Percentiles rank a stretch among this genome's conserved stretches.
Evolutionary conservation across 2,888 invertebrate genomes (phyloP).

Genomic region (Epicampocera succincta): DNA sequence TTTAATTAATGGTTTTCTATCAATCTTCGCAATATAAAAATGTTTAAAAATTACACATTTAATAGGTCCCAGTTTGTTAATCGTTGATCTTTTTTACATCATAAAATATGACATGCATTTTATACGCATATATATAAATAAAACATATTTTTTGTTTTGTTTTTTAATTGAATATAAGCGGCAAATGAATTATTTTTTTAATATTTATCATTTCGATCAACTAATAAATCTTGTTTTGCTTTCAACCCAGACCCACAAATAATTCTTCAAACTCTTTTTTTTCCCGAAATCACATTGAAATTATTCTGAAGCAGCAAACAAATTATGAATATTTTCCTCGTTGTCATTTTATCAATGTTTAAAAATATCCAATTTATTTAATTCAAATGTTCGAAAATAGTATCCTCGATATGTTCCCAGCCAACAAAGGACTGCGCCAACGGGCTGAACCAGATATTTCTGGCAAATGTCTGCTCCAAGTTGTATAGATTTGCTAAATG

Average conservation of each 20-base stretch:
- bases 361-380: constrained; percentile 44
- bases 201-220: constrained; percentile 53
- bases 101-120: constrained; percentile 31
- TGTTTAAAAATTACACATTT: not conserved
- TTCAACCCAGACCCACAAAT: not conserved
- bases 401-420: no score
- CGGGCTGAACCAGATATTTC: no score
- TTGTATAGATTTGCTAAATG: no score
- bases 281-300: constrained; percentile 6
- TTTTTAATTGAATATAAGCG: constrained; percentile 50
- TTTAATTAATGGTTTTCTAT: no score
- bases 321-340: constrained; percentile 14
- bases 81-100: not conserved
- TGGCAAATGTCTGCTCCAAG: no score
- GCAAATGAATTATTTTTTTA: constrained; percentile 48
- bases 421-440: no score
- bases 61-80: constrained; percentile 13
- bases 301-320: constrained; percentile 24
- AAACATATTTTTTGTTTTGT: constrained; percentile 43
- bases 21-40: no score
- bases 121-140: constrained; percentile 17
- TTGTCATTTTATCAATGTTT: constrained; percentile 52
- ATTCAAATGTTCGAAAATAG: not conserved
- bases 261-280: not conserved
- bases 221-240: constrained; percentile 42